Conservation (phyloP, 2,113 vertebrate genomes). For the Ameiurus melas region DNA sequence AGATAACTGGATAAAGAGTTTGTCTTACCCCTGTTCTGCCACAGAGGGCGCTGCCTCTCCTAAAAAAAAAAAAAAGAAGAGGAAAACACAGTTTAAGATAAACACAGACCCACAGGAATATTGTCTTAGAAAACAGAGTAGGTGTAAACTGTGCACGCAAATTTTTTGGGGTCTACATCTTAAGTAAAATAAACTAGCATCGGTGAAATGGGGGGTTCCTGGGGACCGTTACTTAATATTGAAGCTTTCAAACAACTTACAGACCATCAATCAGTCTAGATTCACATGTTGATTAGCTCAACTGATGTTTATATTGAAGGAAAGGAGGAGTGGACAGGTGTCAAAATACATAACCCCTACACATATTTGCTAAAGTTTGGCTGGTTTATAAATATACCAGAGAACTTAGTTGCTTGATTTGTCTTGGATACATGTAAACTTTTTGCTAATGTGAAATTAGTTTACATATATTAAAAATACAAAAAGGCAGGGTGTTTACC, state of each 20-base stretch:
- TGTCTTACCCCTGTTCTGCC: constrained; percentile 75
- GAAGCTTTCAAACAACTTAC: background rate
- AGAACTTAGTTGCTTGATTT: background rate
- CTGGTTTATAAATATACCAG: background rate
- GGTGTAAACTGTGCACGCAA: no score
- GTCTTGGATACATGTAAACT: background rate
- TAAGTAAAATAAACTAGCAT: no score
- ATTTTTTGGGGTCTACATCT: no score
- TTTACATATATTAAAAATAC: background rate
- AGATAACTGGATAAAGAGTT: background rate
- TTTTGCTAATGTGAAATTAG: no score
- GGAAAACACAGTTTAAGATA: background rate
- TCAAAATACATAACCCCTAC: background rate
- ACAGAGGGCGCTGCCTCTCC: constrained; percentile 64
- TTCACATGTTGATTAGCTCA: background rate
- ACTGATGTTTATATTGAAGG: background rate
- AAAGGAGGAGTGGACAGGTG: background rate
- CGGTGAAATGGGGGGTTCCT: no score
- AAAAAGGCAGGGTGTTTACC: constrained; percentile 54
- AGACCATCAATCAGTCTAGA: background rate
- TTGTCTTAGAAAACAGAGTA: background rate
- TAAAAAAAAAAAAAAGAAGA: constrained; percentile 24
- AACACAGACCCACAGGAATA: background rate
- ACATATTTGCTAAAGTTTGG: background rate
- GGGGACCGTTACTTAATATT: background rate